Evolutionary conservation across 2,797 vertebrate genomes (phyloP).

Genomic region (Anniella stebbinsi): DNA sequence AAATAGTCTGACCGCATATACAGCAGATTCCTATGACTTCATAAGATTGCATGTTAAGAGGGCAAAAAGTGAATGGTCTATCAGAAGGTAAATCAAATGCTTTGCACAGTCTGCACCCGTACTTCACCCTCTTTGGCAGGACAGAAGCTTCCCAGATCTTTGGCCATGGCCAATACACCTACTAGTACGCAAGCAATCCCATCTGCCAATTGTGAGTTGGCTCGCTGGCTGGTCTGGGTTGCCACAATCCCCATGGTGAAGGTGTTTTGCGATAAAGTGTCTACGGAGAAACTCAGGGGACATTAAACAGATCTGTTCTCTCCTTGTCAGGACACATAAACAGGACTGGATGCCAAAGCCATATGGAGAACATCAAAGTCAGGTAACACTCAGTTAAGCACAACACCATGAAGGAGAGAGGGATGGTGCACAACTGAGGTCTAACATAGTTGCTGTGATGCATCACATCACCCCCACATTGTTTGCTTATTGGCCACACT

Average conservation of each 20-base stretch:
- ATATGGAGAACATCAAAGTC: constrained; percentile 70
- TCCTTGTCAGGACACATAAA: constrained; percentile 69
- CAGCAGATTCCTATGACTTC: neutral
- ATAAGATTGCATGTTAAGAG: neutral
- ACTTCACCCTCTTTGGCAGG: constrained; percentile 49
- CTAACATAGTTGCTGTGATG: constrained; percentile 46
- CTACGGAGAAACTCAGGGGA: constrained; percentile 51
- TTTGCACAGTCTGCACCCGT: constrained; percentile 32
- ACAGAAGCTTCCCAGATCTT: neutral
- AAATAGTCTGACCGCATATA: no score
- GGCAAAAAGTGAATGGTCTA: neutral
- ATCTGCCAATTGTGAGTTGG: neutral
- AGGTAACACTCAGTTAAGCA: constrained; percentile 52
- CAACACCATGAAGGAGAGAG: constrained; percentile 18
- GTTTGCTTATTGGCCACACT: neutral
- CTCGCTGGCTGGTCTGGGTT: accelerated
- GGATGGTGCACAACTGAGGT: constrained; percentile 35
- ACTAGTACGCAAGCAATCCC: neutral
- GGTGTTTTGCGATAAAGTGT: constrained; percentile 12
- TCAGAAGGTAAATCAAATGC: neutral
- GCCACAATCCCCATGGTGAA: neutral
- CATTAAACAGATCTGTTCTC: constrained; percentile 62
- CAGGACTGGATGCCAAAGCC: constrained; percentile 63
- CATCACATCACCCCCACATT: constrained; percentile 17
- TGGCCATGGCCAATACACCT: neutral